Conservation (phyloP, 2,888 invertebrate species). For the Drosophila peninsularis region DNA sequence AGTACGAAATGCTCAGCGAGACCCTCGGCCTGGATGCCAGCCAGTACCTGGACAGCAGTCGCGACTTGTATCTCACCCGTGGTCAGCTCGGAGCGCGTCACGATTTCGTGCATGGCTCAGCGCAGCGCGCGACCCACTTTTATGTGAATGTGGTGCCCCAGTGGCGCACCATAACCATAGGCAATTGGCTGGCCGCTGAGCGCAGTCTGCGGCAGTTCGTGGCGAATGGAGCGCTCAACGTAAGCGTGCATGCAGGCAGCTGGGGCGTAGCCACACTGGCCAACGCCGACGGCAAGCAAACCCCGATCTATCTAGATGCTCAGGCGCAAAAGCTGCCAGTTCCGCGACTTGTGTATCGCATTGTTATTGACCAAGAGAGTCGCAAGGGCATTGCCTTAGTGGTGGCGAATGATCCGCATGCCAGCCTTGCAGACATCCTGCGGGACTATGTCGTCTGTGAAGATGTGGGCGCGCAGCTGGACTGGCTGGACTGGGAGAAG, state of each 20-base stretch:
- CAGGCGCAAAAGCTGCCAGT: constrained; percentile 84
- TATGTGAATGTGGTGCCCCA: constrained; percentile 86
- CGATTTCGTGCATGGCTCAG: constrained; percentile 85
- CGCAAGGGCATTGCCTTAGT: constrained; percentile 79
- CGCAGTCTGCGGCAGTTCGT: constrained; percentile 84
- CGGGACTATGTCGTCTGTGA: constrained; percentile 70
- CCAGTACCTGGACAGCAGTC: constrained; percentile 53
- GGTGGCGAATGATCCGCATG: constrained; percentile 83
- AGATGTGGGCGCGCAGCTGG: constrained; percentile 63
- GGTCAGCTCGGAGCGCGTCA: constrained; percentile 86
- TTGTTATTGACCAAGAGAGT: constrained; percentile 85
- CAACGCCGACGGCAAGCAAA: constrained; percentile 82
- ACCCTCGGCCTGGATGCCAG: constrained; percentile 79
- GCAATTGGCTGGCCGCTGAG: constrained; percentile 87
- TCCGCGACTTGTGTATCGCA: constrained; percentile 86
- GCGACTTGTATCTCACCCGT: constrained; percentile 79
- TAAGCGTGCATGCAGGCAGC: constrained; percentile 86
- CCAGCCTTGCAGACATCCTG: constrained; percentile 55
- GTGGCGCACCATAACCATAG: constrained; percentile 86
- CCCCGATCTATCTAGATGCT: constrained; percentile 80
- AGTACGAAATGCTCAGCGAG: constrained; percentile 78
- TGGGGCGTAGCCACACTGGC: constrained; percentile 86
- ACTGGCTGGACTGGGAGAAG: constrained; percentile 71
- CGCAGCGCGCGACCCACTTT: constrained; percentile 86
- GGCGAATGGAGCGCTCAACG: constrained; percentile 71